These are phyloP conservation scores for Cenopis cana DNA, from an alignment of 2,888 invertebrate species.

Conservation along the genomic window DNA sequence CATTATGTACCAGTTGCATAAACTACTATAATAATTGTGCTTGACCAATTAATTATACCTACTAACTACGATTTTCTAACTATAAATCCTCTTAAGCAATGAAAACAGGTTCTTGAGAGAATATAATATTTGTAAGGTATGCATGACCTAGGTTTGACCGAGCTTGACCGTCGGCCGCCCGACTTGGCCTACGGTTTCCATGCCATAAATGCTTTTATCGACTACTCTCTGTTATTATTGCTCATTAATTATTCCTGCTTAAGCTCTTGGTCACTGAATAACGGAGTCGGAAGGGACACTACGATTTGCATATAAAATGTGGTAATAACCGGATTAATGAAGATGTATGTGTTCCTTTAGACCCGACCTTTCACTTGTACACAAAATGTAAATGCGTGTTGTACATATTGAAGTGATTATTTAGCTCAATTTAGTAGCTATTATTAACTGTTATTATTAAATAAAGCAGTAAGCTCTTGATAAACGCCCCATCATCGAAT, in stretches of 20 bases:
- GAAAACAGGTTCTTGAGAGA: too few relatives aligned
- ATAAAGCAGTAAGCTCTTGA: neutral
- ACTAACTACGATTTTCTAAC: too few relatives aligned
- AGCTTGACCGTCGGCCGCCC: constrained; percentile 17
- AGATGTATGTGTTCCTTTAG: constrained; percentile 42
- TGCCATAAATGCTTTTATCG: constrained; percentile 35
- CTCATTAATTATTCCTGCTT: constrained; percentile 43
- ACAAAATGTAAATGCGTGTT: constrained; percentile 7
- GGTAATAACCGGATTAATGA: constrained; percentile 44
- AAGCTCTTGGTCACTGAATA: constrained; percentile 42
- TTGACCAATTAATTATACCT: too few relatives aligned
- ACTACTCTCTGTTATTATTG: constrained; percentile 28
- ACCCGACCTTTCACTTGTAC: constrained; percentile 28
- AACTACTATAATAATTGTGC: too few relatives aligned
- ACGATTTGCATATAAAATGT: constrained; percentile 45
- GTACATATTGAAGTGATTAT: constrained; percentile 1
- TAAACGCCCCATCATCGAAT: too few relatives aligned
- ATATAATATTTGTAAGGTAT: neutral
- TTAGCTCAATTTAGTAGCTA: neutral
- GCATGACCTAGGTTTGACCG: constrained; percentile 14
- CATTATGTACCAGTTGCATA: too few relatives aligned
- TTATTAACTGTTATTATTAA: neutral
- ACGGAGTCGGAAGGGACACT: constrained; percentile 36
- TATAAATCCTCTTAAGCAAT: too few relatives aligned
- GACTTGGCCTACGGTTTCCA: constrained; percentile 11